Percentiles rank a stretch among this genome's conserved stretches.
Evolutionary conservation across 1,140 invertebrate genomes (phyloP).

Genomic region (Lepidurus arcticus): DNA sequence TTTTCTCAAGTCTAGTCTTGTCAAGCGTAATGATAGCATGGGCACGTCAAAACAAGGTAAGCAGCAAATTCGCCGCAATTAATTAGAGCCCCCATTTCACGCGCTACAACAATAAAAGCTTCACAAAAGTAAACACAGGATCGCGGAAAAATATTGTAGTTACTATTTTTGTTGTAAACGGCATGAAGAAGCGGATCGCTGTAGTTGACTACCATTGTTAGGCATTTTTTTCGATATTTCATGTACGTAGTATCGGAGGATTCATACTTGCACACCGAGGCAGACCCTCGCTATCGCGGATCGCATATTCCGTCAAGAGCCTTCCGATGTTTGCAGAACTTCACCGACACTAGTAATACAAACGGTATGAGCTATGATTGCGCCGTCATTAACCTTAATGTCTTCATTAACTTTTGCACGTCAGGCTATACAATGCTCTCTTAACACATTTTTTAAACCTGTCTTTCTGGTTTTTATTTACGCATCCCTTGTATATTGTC

Average conservation of each 20-base stretch:
- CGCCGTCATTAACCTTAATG: neutral
- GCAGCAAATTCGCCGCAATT: neutral
- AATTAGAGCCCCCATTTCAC: neutral
- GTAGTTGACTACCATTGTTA: neutral
- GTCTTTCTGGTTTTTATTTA: neutral
- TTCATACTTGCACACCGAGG: conserved; percentile 52
- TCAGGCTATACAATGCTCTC: neutral
- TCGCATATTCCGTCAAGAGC: conserved; percentile 63
- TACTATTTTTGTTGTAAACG: no score
- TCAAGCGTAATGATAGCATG: conserved; percentile 29
- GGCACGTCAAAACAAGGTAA: conserved; percentile 3
- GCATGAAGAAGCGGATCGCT: neutral
- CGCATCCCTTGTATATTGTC: neutral
- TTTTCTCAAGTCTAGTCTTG: neutral
- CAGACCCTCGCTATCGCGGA: conserved; percentile 59
- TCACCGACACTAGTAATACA: conserved; percentile 33
- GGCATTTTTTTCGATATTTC: neutral
- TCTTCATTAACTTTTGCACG: neutral
- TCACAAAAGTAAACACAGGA: no score
- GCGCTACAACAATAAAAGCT: no score
- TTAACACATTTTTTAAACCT: neutral
- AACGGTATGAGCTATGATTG: conserved; percentile 22
- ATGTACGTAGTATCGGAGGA: conserved; percentile 50
- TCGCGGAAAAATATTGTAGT: no score
- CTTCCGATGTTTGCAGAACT: conserved; percentile 58